Evolutionary conservation across 2,113 vertebrate genomes (phyloP).

Genomic region (Myocastor coypus): DNA sequence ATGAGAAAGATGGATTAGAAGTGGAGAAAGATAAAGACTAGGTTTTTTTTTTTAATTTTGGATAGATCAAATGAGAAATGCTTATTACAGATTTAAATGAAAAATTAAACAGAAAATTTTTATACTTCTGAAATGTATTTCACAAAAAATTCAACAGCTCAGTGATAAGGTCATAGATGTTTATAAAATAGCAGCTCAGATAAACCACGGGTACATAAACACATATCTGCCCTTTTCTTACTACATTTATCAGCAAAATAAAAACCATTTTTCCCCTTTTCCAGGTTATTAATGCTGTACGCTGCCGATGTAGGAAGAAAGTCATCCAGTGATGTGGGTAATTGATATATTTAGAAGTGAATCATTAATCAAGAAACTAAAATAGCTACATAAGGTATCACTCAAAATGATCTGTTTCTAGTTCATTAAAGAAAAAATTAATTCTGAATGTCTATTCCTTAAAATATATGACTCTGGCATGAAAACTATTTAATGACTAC

Average conservation of each 20-base stretch:
- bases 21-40: neutral
- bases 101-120: neutral
- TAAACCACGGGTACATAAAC: neutral
- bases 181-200: constrained; percentile 65
- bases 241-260: constrained; percentile 6
- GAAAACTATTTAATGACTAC: constrained; percentile 74
- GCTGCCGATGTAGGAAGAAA: constrained; percentile 66
- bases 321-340: constrained; percentile 19
- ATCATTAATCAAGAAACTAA: constrained; percentile 48
- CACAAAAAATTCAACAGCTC: constrained; percentile 61
- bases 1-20: neutral
- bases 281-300: constrained; percentile 39
- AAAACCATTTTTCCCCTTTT: neutral
- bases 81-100: neutral
- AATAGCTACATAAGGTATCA: constrained; percentile 19
- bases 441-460: neutral
- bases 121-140: neutral
- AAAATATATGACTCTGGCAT: constrained; percentile 62
- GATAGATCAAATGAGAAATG: neutral
- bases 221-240: neutral
- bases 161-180: constrained; percentile 55
- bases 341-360: constrained; percentile 74
- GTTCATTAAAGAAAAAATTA: constrained; percentile 36
- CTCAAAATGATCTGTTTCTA: constrained; percentile 37
- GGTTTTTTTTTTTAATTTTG: neutral